phyloP scores from a whole-genome alignment of 2,797 vertebrate species.

The Phyllotis vaccarum region DNA sequence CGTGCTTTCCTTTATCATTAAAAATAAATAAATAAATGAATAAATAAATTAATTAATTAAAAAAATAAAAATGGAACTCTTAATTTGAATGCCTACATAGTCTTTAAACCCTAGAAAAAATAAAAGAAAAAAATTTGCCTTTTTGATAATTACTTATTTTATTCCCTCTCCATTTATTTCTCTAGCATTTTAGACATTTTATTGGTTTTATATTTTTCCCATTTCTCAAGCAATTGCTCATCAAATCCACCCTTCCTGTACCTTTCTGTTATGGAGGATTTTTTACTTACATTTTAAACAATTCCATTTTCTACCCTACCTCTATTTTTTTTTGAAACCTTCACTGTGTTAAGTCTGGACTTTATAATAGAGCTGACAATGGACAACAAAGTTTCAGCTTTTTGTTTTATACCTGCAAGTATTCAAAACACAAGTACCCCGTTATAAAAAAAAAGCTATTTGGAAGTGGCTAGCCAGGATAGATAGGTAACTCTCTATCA shows the following conservation, averaged over 20 bases:
- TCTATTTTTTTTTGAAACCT: not conserved
- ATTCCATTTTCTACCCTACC: not conserved
- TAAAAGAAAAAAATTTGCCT: not conserved
- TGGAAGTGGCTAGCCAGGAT: not conserved
- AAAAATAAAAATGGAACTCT: too few species aligned
- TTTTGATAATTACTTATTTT: not conserved
- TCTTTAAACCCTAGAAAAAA: not conserved
- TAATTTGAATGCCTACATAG: not conserved
- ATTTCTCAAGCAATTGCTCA: not conserved
- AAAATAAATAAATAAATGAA: too few species aligned
- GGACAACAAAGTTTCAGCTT: not conserved
- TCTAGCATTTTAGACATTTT: not conserved
- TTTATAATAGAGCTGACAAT: not conserved
- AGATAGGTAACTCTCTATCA: not conserved
- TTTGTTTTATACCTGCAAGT: not conserved
- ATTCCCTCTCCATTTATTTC: not conserved
- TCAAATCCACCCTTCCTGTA: not conserved
- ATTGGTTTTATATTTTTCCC: not conserved
- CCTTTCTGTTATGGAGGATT: not conserved
- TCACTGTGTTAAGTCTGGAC: not conserved
- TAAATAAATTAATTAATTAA: too few species aligned
- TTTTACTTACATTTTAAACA: not conserved
- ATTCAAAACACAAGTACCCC: not conserved
- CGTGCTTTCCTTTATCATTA: not conserved
- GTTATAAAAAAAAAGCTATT: not conserved